Evolutionary conservation across 2,797 vertebrate genomes (phyloP).

Genomic region (Kryptolebias ocellatus): DNA sequence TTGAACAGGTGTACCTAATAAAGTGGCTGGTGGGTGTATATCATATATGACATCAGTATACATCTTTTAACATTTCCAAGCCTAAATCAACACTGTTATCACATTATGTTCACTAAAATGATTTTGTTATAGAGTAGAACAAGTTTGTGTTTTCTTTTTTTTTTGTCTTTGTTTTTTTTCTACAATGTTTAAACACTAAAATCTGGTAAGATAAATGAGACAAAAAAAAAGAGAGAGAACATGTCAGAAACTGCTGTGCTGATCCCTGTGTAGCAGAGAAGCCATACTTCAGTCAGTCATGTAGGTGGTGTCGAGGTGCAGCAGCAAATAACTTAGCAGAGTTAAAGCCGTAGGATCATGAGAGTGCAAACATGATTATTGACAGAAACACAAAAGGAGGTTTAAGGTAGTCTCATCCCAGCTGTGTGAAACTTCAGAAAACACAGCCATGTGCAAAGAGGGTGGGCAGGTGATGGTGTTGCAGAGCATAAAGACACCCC

Average conservation of each 20-base stretch:
- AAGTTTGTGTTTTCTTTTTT: too few relatives aligned
- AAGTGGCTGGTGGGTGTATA: too few relatives aligned
- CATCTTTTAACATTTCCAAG: too few relatives aligned
- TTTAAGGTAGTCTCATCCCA: slow-evolving; percentile 82
- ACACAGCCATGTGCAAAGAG: slow-evolving; percentile 71
- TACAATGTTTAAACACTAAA: too few relatives aligned
- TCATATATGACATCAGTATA: too few relatives aligned
- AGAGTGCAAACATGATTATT: slow-evolving; percentile 87
- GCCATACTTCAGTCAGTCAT: slow-evolving; percentile 77
- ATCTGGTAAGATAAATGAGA: slow-evolving; percentile 47
- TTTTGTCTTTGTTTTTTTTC: too few relatives aligned
- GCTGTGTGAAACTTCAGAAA: slow-evolving; percentile 78
- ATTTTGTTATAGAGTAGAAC: too few relatives aligned
- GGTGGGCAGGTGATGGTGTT: slow-evolving; percentile 58
- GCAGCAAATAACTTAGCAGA: slow-evolving; percentile 80
- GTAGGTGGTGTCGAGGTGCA: slow-evolving; percentile 78
- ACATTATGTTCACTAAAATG: too few relatives aligned
- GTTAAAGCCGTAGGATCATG: slow-evolving; percentile 80
- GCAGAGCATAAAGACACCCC: slow-evolving; percentile 23
- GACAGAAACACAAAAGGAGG: slow-evolving; percentile 85
- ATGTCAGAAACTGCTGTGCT: slow-evolving; percentile 80
- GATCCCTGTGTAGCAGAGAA: slow-evolving; percentile 76
- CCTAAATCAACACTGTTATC: too few relatives aligned
- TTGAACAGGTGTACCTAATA: too few relatives aligned
- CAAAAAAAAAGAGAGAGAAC: slow-evolving; percentile 68